Evolutionary conservation across 2,113 vertebrate species (phyloP).

Genomic region (Sula dactylatra): DNA sequence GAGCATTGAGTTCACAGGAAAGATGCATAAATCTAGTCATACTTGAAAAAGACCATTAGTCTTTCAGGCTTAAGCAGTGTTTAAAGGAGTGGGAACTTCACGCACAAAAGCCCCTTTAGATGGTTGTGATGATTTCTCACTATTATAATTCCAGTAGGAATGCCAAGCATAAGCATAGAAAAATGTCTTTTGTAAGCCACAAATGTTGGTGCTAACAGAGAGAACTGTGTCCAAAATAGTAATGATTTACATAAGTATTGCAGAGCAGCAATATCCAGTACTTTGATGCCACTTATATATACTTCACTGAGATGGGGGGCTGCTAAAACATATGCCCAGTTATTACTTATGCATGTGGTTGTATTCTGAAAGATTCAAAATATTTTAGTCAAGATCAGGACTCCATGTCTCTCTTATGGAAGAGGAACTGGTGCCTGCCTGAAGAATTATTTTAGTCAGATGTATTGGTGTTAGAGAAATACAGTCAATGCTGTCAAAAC

Average conservation of each 20-base stretch:
- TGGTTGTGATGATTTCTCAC: neutral
- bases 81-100: neutral
- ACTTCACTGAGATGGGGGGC: neutral
- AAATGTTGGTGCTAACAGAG: neutral
- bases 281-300: neutral
- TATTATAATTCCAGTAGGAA: neutral
- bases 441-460: neutral
- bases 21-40: neutral
- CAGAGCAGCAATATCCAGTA: neutral
- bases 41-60: conserved; percentile 21
- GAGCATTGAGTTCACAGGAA: neutral
- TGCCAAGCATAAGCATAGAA: neutral
- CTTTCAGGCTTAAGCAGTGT: neutral
- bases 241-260: neutral
- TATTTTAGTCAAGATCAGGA: neutral
- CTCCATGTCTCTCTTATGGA: neutral
- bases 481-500: neutral
- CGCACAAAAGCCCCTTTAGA: neutral
- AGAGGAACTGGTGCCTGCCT: neutral
- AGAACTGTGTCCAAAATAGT: neutral
- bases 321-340: neutral
- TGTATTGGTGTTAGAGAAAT: neutral
- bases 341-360: neutral
- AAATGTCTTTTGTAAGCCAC: neutral
- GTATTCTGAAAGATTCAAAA: neutral